phyloP scores from a whole-genome alignment of 2,113 vertebrate species.

The Lophochroa leadbeateri region DNA sequence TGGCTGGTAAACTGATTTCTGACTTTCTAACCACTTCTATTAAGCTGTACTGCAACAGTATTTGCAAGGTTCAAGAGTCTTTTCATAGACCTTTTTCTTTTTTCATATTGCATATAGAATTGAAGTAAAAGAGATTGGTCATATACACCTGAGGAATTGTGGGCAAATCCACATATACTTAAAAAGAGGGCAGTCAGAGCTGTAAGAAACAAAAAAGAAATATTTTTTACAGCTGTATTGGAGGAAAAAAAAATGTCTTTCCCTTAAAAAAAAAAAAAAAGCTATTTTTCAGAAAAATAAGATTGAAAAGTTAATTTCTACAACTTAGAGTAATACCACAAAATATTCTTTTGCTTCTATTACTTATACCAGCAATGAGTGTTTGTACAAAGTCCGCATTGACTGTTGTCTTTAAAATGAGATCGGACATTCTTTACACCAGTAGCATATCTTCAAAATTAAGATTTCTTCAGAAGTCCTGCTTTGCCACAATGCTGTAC shows the following conservation, averaged over 20 bases:
- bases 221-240: not conserved
- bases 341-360: not conserved
- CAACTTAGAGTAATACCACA: not conserved
- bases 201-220: not conserved
- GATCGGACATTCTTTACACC: not conserved
- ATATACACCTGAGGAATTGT: not conserved
- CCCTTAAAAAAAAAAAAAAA: not conserved
- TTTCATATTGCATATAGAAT: not conserved
- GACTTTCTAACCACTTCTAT: not conserved
- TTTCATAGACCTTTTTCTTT: not conserved
- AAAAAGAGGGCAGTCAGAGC: not conserved
- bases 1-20: not conserved
- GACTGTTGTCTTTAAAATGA: not conserved
- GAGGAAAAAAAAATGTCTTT: not conserved
- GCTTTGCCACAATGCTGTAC: not conserved
- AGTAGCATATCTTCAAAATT: not conserved
- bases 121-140: not conserved
- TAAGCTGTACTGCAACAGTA: not conserved
- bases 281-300: not conserved
- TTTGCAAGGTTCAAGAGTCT: not conserved
- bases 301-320: not conserved
- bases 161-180: not conserved
- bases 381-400: not conserved
- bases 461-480: not conserved
- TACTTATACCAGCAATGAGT: accelerated